These are phyloP conservation scores for Pogonophryne albipinna DNA, from an alignment of 2,797 vertebrate genomes.

Conservation along the genomic window DNA sequence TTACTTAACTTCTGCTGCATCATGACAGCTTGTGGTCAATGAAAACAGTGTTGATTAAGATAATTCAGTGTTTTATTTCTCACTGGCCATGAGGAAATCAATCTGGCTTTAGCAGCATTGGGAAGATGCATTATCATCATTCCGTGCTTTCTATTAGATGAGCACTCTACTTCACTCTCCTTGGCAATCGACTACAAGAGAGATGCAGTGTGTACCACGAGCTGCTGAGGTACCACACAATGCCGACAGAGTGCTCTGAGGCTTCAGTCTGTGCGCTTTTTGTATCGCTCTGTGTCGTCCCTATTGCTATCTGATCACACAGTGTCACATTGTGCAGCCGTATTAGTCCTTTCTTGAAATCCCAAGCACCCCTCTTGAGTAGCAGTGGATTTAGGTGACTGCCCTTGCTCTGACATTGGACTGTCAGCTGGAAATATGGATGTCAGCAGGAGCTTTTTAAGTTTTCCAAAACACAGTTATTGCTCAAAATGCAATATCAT, in stretches of 20 bases:
- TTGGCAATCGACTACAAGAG: slow-evolving; percentile 47
- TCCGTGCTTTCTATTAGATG: slow-evolving; percentile 47
- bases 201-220: slow-evolving; percentile 59
- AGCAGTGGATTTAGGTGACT: slow-evolving; percentile 57
- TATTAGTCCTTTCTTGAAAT: slow-evolving; percentile 69
- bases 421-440: slow-evolving; percentile 33
- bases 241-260: slow-evolving; percentile 55
- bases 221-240: slow-evolving; percentile 66
- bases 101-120: slow-evolving; percentile 22
- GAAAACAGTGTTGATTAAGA: slow-evolving; percentile 34
- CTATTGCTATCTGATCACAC: slow-evolving; percentile 61
- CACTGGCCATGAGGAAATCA: slow-evolving; percentile 31
- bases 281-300: slow-evolving; percentile 68
- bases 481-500: slow-evolving; percentile 28
- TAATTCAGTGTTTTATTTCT: slow-evolving; percentile 28
- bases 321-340: slow-evolving; percentile 65
- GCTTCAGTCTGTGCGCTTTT: slow-evolving; percentile 59
- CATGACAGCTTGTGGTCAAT: slow-evolving; percentile 24
- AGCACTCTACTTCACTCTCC: slow-evolving; percentile 47
- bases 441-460: slow-evolving; percentile 24
- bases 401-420: slow-evolving; percentile 66
- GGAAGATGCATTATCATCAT: slow-evolving; percentile 47
- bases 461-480: slow-evolving; percentile 35
- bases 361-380: slow-evolving; percentile 65
- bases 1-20: background rate